phyloP scores from a whole-genome alignment of 1,140 invertebrate genomes.

The Theocolax elegans region DNA sequence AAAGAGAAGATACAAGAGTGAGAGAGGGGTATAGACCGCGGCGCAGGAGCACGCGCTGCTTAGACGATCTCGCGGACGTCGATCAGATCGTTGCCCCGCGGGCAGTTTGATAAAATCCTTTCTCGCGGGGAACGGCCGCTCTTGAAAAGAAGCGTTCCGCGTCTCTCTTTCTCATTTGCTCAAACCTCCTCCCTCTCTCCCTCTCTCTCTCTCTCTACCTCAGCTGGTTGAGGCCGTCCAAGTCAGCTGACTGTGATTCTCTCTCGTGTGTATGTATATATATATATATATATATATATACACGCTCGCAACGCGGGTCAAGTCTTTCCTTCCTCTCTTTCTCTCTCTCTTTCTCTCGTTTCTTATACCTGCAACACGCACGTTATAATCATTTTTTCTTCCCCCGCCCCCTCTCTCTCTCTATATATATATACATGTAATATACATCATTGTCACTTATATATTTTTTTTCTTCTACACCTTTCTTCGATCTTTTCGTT shows the following conservation, averaged over 20 bases:
- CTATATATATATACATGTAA: background rate
- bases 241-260: constrained; percentile 60
- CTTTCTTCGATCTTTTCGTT: background rate
- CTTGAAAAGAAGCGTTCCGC: constrained; percentile 44
- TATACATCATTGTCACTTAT: too few species aligned
- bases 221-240: constrained; percentile 51
- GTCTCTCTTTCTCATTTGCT: constrained; percentile 3
- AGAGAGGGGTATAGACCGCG: constrained; percentile 34
- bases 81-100: constrained; percentile 52
- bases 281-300: too few species aligned
- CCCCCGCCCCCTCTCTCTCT: background rate
- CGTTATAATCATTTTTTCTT: constrained; percentile 6
- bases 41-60: constrained; percentile 37
- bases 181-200: background rate
- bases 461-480: background rate
- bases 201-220: constrained; percentile 27
- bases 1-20: background rate
- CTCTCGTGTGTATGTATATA: too few species aligned
- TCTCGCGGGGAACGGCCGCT: constrained; percentile 44
- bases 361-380: background rate
- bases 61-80: constrained; percentile 11
- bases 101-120: constrained; percentile 52
- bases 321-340: constrained; percentile 35
- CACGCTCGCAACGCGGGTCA: constrained; percentile 45
- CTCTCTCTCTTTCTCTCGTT: background rate